These are phyloP conservation scores for Matsumurasca onukii DNA, from an alignment of 1,140 invertebrate species.

Conservation along the genomic window DNA sequence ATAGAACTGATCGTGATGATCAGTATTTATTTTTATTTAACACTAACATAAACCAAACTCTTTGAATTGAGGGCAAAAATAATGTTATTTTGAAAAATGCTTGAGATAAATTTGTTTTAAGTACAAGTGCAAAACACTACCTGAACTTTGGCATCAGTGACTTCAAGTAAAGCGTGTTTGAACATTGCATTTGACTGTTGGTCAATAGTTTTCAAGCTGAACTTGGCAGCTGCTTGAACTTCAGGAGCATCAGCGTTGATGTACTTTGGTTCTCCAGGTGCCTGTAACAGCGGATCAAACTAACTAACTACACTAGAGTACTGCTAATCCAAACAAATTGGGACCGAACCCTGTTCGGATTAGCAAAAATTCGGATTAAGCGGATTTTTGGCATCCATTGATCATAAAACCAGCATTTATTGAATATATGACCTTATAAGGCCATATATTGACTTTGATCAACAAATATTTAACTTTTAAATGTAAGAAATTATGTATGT, in stretches of 20 bases:
- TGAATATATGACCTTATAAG: no score
- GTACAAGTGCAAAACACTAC: neutral
- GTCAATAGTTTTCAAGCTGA: slow-evolving; percentile 7
- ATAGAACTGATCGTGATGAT: neutral
- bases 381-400: no score
- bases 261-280: neutral
- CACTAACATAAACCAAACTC: neutral
- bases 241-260: neutral
- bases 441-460: no score
- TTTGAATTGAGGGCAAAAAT: neutral
- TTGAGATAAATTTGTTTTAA: neutral
- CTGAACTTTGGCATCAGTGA: slow-evolving; percentile 9
- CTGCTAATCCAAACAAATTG: no score
- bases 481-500: no score
- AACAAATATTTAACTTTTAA: no score
- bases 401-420: no score
- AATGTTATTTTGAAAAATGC: neutral
- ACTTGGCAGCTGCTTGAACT: neutral
- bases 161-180: neutral
- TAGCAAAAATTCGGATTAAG: no score
- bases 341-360: no score
- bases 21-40: neutral
- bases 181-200: neutral
- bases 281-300: no score
- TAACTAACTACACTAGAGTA: no score